Conservation (phyloP, 2,888 invertebrate species). For the Phragmatobia fuliginosa region DNA sequence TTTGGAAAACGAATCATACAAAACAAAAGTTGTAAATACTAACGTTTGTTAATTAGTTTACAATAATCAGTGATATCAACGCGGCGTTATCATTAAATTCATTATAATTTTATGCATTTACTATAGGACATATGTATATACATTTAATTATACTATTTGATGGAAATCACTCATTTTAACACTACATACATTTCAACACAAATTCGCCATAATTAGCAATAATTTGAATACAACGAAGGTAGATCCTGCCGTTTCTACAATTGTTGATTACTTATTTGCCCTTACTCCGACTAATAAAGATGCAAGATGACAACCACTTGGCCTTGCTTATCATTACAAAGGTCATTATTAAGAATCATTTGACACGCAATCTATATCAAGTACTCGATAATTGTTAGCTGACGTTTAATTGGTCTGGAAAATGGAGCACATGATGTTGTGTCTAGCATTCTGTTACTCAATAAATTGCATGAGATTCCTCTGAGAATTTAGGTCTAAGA, state of each 20-base stretch:
- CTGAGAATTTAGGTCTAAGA: not conserved
- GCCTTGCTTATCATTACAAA: slow-evolving; percentile 47
- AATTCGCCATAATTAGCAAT: not conserved
- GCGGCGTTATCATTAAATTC: not conserved
- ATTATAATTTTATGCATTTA: slow-evolving; percentile 28
- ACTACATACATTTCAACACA: not conserved
- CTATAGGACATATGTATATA: slow-evolving; percentile 21
- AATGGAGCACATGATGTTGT: slow-evolving; percentile 21
- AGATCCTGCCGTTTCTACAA: slow-evolving; percentile 1
- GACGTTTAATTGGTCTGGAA: slow-evolving; percentile 34
- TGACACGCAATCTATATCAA: slow-evolving; percentile 48
- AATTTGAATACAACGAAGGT: not conserved
- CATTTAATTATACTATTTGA: not conserved
- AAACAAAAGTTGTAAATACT: not conserved
- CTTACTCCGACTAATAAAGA: slow-evolving; percentile 12
- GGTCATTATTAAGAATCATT: slow-evolving; percentile 51
- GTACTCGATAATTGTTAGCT: slow-evolving; percentile 38
- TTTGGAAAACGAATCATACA: not conserved
- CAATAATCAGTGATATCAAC: not conserved
- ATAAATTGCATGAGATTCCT: not conserved
- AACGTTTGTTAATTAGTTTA: slow-evolving; percentile 16
- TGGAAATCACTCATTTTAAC: not conserved
- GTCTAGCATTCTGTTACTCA: slow-evolving; percentile 7
- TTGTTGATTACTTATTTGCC: slow-evolving; percentile 13
- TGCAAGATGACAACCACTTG: slow-evolving; percentile 17